Base-by-base conservation (phyloP, 2,888 invertebrate genomes). In the Pomacea canaliculata region DNA sequence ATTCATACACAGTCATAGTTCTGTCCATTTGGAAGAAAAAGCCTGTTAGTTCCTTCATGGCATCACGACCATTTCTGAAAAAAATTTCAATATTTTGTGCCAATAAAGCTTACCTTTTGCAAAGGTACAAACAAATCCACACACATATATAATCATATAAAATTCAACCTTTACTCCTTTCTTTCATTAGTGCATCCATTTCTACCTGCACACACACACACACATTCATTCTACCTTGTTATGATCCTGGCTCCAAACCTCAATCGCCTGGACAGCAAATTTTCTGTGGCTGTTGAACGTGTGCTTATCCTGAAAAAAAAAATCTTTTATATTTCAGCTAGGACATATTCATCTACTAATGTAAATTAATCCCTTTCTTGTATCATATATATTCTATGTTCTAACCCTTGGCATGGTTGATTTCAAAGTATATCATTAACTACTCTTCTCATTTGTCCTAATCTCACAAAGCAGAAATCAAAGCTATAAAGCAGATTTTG, bases 1-100 rank as follows among this genome's bases (percentile, higher is more conserved):
- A 90, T 79, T 91, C 91, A 82, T 90, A 91, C n/a, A 91, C 83
- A 27, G 91, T 90, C 13, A 91, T 70, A 37, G 88, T 87, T 76
- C 87, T 87, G 80, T 91, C 90, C 27, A 87, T 81, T 71, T 86
- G 84, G 79, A 91, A 91, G 84, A 86, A 90, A 79, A 91, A 91
- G 48, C 91, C 91, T 27, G 89, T 89, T 68, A 91, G 79, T 71
- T 91, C 90, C 79, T 90, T 78, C 71, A 90, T 83, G 48, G 90
- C 90, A 87, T 90, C 90, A 78, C 88, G 86, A 12, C 89, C 89
- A 83, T 87, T 84, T 77, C 90, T 90, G 80, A 51, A 82, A 83
- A 23, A 70, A 49, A 71, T 60, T 8, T 13, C 27, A 65, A 70
- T 51, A 13, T 37, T 37, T 37, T 37, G 37, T 37, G 37, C 37